phyloP scores from a whole-genome alignment of 2,888 invertebrate genomes.

The Anoncus sp. region DNA sequence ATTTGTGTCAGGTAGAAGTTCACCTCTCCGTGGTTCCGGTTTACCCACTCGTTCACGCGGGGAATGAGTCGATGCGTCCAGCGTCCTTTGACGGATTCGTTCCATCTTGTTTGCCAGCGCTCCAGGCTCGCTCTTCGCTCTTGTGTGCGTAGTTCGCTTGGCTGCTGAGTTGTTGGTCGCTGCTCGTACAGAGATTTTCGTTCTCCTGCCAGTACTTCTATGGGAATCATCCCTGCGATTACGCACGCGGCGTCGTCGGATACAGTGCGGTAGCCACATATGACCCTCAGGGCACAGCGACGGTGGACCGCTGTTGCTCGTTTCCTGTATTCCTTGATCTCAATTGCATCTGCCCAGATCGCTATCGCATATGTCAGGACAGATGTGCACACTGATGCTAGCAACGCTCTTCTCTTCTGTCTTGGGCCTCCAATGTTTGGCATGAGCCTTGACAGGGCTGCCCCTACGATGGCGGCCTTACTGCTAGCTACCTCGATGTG shows the following conservation, averaged over 20 bases:
- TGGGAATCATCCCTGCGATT: conserved; percentile 50
- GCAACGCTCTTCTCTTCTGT: conserved; percentile 53
- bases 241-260: conserved; percentile 56
- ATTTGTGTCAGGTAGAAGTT: conserved; percentile 41
- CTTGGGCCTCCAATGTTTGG: conserved; percentile 65
- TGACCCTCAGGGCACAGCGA: conserved; percentile 24
- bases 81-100: conserved; percentile 72
- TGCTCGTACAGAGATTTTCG: neutral
- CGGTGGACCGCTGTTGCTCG: conserved; percentile 51
- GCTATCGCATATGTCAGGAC: conserved; percentile 54
- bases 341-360: conserved; percentile 57
- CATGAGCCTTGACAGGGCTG: conserved; percentile 61
- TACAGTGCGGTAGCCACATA: conserved; percentile 55
- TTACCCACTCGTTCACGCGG: conserved; percentile 1
- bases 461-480: conserved; percentile 48
- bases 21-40: conserved; percentile 21
- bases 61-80: conserved; percentile 67
- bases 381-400: conserved; percentile 60
- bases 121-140: neutral
- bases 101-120: conserved; percentile 69
- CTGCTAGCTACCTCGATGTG: conserved; percentile 30
- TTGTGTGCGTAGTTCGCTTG: neutral
- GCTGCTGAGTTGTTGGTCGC: neutral
- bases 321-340: too few relatives aligned
- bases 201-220: conserved; percentile 46